Evolutionary conservation across 2,113 vertebrate genomes (phyloP), one percentile per base, ranked within the genome.

Genomic region (Poeciliopsis retropinna): DNA sequence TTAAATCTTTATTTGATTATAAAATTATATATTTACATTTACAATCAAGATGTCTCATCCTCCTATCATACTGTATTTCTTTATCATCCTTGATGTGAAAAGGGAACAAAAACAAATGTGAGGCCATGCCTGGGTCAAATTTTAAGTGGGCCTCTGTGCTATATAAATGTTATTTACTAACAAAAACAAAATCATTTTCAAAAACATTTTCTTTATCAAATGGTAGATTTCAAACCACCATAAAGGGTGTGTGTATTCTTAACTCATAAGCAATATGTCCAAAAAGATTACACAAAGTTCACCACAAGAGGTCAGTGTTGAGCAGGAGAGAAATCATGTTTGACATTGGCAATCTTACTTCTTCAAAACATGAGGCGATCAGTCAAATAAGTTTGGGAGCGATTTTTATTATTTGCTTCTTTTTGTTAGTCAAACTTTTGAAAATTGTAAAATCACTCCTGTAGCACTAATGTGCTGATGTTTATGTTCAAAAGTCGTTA

Each of bases 251-350:
- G 34, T 12, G 34, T 37, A 37, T 37, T 37, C 1, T 34, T 10
- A 34, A 47, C 44, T 47, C 14, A 5, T 4, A 41, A 15, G 22
- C 51, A 11, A 1, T 11, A n/a, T 57, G 51, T 10, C 0, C 28
- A 30, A 4, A 5, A 6, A 7, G 3, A 2, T 34, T 4, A 61
- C 30, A n/a, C 19, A 15, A 30, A 10, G 34, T 34, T 54, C 29
- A 72, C 63, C 79, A 72, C 73, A 62, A 0, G 79, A 63, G 37
- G 62, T 63, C 79, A 12, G 39, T 39, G 1, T 63, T 72, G 68
- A 28, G 17, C 63, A 61, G 12, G 13, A 28, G 7, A 25, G 27
- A 19, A n/a, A 13, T 28, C 12, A 19, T 25, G 4, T 27, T 3
- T 22, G 1, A 1, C 31, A 0, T 11, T 10, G 22, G 11, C 2